A percentile compares a stretch with the other conserved stretches of the same genome.
phyloP scores from a whole-genome alignment of 2,797 vertebrate species.

The Paratrypauchen microcephalus region DNA sequence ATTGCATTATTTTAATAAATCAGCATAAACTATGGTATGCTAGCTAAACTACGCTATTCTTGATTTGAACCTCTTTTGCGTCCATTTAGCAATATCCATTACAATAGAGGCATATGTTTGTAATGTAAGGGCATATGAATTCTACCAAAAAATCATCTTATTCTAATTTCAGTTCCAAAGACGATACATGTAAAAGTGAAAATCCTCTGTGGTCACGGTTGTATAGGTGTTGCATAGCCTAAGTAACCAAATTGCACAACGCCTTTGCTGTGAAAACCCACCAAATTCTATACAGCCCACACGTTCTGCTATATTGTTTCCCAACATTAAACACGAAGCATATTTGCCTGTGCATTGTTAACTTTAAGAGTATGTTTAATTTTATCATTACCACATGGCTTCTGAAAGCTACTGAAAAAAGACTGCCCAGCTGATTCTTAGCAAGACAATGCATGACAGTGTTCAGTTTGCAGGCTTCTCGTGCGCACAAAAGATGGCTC shows the following conservation, averaged over 20 bases:
- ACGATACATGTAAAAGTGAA: background rate
- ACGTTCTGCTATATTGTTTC: conserved; percentile 29
- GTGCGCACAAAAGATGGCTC: conserved; percentile 69
- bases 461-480: conserved; percentile 75
- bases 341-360: conserved; percentile 55
- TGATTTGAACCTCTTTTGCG: background rate
- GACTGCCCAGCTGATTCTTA: conserved; percentile 67
- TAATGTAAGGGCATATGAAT: background rate
- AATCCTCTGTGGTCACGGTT: conserved; percentile 6
- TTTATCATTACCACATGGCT: conserved; percentile 59
- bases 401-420: conserved; percentile 52
- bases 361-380: conserved; percentile 54
- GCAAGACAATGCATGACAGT: conserved; percentile 74
- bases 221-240: too few species aligned
- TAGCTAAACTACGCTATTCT: background rate
- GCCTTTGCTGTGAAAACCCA: conserved; percentile 13
- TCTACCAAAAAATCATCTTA: background rate
- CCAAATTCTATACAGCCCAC: conserved; percentile 19
- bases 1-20: too few species aligned
- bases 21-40: too few species aligned
- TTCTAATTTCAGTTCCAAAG: background rate
- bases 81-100: background rate
- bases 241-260: conserved; percentile 35
- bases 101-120: background rate
- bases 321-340: conserved; percentile 33